phyloP scores from a whole-genome alignment of 2,797 vertebrate genomes.

The Chaunax sp. region DNA sequence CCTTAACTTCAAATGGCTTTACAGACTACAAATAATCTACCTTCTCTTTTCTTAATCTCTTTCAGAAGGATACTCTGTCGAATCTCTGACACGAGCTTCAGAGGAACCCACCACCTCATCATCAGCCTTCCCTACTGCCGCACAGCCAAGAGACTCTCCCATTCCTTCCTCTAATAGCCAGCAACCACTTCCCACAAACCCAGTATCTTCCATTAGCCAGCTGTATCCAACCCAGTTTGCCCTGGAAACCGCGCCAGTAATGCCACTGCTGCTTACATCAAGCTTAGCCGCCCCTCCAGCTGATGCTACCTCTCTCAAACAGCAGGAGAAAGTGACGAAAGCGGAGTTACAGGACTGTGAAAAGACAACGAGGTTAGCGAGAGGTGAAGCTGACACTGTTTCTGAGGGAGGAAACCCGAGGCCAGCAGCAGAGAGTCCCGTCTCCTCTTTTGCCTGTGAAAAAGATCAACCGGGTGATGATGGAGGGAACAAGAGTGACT shows the following conservation, averaged over 20 bases:
- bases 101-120: slow-evolving; percentile 16
- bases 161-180: slow-evolving; percentile 25
- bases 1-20: neutral
- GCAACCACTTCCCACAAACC: slow-evolving; percentile 1
- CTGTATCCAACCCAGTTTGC: neutral
- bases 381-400: neutral
- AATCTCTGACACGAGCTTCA: slow-evolving; percentile 1
- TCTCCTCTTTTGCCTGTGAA: slow-evolving; percentile 69
- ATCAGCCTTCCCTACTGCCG: neutral
- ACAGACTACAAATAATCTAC: neutral
- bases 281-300: slow-evolving; percentile 57
- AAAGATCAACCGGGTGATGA: slow-evolving; percentile 73
- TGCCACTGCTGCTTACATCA: slow-evolving; percentile 54
- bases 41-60: slow-evolving; percentile 7
- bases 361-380: neutral
- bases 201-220: neutral
- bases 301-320: slow-evolving; percentile 1
- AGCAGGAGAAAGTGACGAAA: neutral
- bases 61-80: slow-evolving; percentile 44
- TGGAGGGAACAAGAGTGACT: slow-evolving; percentile 77
- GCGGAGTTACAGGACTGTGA: neutral
- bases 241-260: slow-evolving; percentile 10
- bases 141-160: slow-evolving; percentile 13
- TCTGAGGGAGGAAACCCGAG: neutral
- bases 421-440: neutral